Evolutionary conservation across 2,888 invertebrate genomes (phyloP).

Genomic region (Miltochrista miniata): DNA sequence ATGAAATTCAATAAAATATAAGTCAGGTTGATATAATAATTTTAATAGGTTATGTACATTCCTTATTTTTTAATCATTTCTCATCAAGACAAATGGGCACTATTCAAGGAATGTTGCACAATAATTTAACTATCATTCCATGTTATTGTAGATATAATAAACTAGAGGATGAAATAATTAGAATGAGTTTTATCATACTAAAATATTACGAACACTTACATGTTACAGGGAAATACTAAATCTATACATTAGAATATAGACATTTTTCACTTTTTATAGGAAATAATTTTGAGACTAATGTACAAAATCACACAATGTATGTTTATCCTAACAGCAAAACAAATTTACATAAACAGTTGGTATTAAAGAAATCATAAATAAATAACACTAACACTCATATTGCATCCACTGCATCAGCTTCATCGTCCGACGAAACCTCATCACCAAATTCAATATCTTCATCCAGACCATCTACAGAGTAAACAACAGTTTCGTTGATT

Average conservation of each 20-base stretch:
- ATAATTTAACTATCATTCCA: conserved; percentile 47
- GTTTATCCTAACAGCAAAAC: conserved; percentile 72
- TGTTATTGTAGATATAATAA: conserved; percentile 29
- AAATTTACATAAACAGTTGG: conserved; percentile 81
- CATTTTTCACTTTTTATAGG: conserved; percentile 16
- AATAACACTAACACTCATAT: conserved; percentile 76
- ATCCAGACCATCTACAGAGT: conserved; percentile 97
- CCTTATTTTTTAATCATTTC: conserved; percentile 57
- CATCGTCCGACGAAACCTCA: conserved; percentile 95
- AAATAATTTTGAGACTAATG: conserved; percentile 61
- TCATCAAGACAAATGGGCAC: conserved; percentile 42
- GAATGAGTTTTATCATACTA: conserved; percentile 36
- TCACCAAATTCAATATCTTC: conserved; percentile 99
- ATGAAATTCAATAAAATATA: conserved; percentile 14
- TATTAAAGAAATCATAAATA: conserved; percentile 68
- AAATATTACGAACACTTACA: conserved; percentile 53
- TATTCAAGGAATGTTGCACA: conserved; percentile 73
- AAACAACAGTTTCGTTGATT: conserved; percentile 98
- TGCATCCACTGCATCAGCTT: conserved; percentile 89
- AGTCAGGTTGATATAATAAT: conserved; percentile 55
- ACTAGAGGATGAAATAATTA: conserved; percentile 22
- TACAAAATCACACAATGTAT: conserved; percentile 67
- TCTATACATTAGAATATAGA: conserved; percentile 19
- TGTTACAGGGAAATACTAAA: conserved; percentile 45
- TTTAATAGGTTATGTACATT: conserved; percentile 72